Base-by-base conservation (phyloP, 2,888 invertebrate genomes). In the Unio pictorum region DNA sequence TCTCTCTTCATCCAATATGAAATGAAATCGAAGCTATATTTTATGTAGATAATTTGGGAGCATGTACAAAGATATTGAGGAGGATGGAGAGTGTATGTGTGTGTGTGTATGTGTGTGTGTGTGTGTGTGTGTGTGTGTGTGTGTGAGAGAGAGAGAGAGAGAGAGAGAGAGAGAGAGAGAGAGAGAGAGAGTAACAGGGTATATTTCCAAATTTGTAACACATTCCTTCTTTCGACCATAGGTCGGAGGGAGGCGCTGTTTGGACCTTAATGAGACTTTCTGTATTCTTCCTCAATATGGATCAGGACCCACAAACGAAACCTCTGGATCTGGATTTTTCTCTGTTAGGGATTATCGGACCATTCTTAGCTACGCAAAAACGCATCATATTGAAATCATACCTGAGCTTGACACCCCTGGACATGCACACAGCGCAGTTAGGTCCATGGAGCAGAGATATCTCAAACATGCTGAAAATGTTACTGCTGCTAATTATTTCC, bases 361-460 rank as follows among this genome's bases (percentile, higher is more conserved):
- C 20, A 81, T 89, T 17, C 78, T 89, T n/a, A 61, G 60, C 7
- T 82, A 83, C 67, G 89, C 89, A 56, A 69, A 74, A 7, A 68
- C 67, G 7, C 81, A 77, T 18, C 84, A 87, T 66, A 84, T 89
- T 56, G 81, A 84, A 71, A 83, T 88, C 11, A 82, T 87, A n/a
- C 89, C 89, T 11, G 89, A 88, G 75, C 74, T 89, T 30, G 88
- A 89, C 68, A 84, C 85, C 82, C 89, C 89, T 5, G 88, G 87
- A 2, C 88, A 88, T 69, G 77, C 81, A 3, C 86, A 84, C 62
- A 86, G 88, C 6, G 86, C 87, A 54, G 84, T 89, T 61, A 79
- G 75, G 28, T 74, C 89, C 26, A 88, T 89, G 88, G 80, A 84
- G 65, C 76, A 74, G 8, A 69, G 88, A 63, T 81, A 76, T 20